Conservation (phyloP, 1,140 invertebrate genomes). For the Euura lappo region DNA sequence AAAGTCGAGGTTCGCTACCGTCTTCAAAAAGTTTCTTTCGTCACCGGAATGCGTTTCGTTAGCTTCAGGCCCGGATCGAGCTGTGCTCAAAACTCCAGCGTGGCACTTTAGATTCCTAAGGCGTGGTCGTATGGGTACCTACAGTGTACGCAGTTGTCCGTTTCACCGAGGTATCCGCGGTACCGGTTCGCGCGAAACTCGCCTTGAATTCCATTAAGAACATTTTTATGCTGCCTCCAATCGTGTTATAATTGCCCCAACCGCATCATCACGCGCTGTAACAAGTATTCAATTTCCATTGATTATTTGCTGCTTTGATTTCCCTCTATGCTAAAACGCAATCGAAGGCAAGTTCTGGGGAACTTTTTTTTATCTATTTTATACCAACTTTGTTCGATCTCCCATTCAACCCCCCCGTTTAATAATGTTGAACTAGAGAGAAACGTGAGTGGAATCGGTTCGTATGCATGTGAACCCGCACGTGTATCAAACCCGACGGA, state of each 20-base stretch:
- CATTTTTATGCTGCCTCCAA: background rate
- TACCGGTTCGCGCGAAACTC: background rate
- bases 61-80: background rate
- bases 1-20: background rate
- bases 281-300: background rate
- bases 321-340: too few relatives aligned
- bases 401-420: background rate
- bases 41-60: background rate
- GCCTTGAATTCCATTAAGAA: constrained; percentile 3
- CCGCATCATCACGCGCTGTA: background rate
- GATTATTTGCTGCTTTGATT: too few relatives aligned
- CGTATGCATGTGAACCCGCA: background rate
- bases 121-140: background rate
- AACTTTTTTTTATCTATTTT: too few relatives aligned
- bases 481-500: background rate
- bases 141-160: background rate
- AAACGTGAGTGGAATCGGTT: background rate
- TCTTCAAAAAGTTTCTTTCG: background rate
- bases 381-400: too few relatives aligned
- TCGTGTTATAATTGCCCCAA: background rate
- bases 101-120: background rate
- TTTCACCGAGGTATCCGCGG: background rate
- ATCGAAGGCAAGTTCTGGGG: too few relatives aligned
- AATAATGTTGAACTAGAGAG: constrained; percentile 1
- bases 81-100: background rate